These are phyloP conservation scores for Phyllostomus hastatus DNA, from an alignment of 2,113 vertebrate species.

Conservation along the genomic window DNA sequence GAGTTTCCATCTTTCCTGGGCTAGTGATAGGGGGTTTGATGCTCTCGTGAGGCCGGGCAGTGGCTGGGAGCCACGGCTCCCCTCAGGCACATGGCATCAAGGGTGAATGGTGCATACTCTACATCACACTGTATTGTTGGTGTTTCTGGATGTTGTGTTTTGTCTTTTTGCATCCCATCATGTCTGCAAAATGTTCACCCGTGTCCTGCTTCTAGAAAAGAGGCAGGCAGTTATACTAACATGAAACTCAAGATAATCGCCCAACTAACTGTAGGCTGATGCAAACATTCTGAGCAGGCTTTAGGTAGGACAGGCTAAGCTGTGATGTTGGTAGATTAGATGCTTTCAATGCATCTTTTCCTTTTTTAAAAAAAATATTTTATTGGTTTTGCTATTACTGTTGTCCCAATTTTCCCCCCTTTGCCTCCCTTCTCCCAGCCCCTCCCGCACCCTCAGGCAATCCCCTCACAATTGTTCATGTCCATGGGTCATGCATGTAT, in stretches of 20 bases:
- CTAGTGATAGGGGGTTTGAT: neutral
- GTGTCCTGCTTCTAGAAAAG: neutral
- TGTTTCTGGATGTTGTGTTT: neutral
- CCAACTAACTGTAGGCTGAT: neutral
- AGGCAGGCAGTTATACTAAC: neutral
- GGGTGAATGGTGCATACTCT: no score
- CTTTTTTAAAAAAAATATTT: no score
- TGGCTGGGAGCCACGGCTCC: neutral
- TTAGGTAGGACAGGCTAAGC: neutral
- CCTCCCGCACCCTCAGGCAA: no score
- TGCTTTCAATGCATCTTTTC: neutral
- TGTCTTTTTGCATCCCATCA: neutral
- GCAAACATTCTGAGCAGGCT: neutral
- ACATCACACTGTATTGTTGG: neutral
- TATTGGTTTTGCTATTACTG: no score
- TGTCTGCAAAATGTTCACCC: neutral
- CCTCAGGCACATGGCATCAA: neutral
- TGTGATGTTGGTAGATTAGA: neutral
- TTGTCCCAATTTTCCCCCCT: no score
- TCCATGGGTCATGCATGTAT: no score
- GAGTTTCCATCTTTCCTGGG: neutral
- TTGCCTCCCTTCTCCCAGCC: no score
- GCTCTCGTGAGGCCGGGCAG: neutral
- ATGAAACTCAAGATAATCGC: neutral
- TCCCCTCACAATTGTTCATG: no score